Conservation (phyloP, 2,888 invertebrate genomes). For the Piscicola geometra region DNA sequence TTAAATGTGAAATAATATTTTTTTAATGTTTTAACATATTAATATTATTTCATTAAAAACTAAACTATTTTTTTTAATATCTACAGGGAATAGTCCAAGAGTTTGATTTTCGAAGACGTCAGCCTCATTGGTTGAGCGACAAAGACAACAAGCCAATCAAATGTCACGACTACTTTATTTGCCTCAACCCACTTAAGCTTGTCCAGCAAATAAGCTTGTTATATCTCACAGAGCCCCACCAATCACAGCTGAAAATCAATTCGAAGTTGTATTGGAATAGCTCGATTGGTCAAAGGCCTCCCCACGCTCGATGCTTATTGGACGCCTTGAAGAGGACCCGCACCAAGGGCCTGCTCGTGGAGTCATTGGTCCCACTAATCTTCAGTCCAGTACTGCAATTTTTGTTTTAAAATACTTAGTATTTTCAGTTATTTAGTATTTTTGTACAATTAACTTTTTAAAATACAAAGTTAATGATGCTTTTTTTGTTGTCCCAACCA, state of each 20-base stretch:
- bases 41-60: neutral
- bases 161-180: neutral
- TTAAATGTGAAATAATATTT: no score
- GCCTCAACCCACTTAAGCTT: neutral
- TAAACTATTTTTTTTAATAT: neutral
- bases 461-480: no score
- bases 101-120: neutral
- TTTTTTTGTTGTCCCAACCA: no score
- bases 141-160: neutral
- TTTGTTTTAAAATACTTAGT: neutral
- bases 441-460: no score
- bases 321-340: neutral
- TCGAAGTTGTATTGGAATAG: slow-evolving; percentile 13
- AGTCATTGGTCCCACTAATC: slow-evolving; percentile 13
- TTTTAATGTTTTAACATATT: no score
- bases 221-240: neutral
- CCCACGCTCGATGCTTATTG: neutral
- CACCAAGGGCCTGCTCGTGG: neutral
- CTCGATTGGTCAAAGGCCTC: neutral
- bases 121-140: neutral
- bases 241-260: slow-evolving; percentile 3
- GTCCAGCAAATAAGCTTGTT: slow-evolving; percentile 1
- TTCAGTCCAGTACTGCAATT: neutral
- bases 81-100: slow-evolving; percentile 17
- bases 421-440: no score